These are phyloP conservation scores for Dasysyrphus tricinctus DNA, from an alignment of 2,888 invertebrate species.

Conservation along the genomic window DNA sequence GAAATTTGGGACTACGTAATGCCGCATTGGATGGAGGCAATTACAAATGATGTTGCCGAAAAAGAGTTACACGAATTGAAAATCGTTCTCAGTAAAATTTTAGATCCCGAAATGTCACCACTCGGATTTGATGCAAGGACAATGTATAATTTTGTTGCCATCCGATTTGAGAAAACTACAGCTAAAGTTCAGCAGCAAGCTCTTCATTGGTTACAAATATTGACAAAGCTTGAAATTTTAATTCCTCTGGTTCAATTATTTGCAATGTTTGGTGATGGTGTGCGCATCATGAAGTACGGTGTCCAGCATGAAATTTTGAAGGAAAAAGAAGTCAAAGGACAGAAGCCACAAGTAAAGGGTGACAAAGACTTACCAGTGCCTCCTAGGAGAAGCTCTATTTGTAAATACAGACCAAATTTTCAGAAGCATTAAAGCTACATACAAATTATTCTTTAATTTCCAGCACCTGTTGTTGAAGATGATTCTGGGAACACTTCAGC, in stretches of 20 bases:
- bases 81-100: conserved; percentile 94
- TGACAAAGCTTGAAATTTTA: conserved; percentile 94
- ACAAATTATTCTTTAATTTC: neutral
- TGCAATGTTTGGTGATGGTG: conserved; percentile 95
- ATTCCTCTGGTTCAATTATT: conserved; percentile 94
- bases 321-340: conserved; percentile 81
- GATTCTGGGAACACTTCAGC: conserved; percentile 88
- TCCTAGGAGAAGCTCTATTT: conserved; percentile 85
- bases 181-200: conserved; percentile 94
- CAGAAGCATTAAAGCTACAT: neutral
- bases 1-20: conserved; percentile 99
- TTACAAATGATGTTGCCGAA: conserved; percentile 95
- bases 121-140: conserved; percentile 96
- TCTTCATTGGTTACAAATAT: conserved; percentile 93
- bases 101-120: conserved; percentile 98
- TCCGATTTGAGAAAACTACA: conserved; percentile 91
- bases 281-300: conserved; percentile 88
- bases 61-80: conserved; percentile 93
- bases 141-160: conserved; percentile 96
- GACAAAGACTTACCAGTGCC: conserved; percentile 81
- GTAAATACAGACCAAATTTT: conserved; percentile 80
- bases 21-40: conserved; percentile 99
- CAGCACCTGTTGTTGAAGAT: conserved; percentile 88
- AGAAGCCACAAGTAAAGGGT: conserved; percentile 80
- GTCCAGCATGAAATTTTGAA: conserved; percentile 83